Conservation (phyloP, 2,888 invertebrate genomes). For the Mechanitis mazaeus region DNA sequence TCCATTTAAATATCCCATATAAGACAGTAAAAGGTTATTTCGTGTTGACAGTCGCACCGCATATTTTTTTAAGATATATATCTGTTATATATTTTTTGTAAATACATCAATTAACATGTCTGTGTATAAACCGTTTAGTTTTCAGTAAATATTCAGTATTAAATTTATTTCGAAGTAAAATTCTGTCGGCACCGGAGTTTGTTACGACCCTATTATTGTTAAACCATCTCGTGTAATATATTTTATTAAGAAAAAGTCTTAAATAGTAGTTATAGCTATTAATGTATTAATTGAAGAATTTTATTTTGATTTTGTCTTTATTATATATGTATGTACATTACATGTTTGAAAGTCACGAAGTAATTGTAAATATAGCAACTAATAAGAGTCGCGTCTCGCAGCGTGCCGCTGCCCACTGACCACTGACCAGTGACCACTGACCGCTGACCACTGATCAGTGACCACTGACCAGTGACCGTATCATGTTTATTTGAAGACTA, state of each 20-base stretch:
- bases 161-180: slow-evolving; percentile 43
- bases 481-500: slow-evolving; percentile 28
- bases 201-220: slow-evolving; percentile 67
- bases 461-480: slow-evolving; percentile 22
- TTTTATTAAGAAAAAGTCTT: slow-evolving; percentile 75
- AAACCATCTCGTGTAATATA: slow-evolving; percentile 73
- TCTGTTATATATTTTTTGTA: slow-evolving; percentile 69
- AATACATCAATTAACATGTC: slow-evolving; percentile 55
- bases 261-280: slow-evolving; percentile 74
- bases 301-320: slow-evolving; percentile 76
- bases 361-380: slow-evolving; percentile 69
- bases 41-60: slow-evolving; percentile 42
- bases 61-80: slow-evolving; percentile 42
- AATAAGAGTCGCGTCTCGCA: slow-evolving; percentile 57
- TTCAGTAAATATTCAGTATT: slow-evolving; percentile 64
- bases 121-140: slow-evolving; percentile 56
- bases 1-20: neutral
- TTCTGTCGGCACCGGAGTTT: slow-evolving; percentile 46
- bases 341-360: slow-evolving; percentile 71
- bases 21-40: slow-evolving; percentile 4
- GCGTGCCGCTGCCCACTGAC: slow-evolving; percentile 41
- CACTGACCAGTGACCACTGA: too few relatives aligned
- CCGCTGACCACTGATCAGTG: too few relatives aligned
- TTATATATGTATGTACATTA: slow-evolving; percentile 72
- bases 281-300: slow-evolving; percentile 75